Conservation (phyloP, 2,888 invertebrate species). For the Nymphalis urticae region DNA sequence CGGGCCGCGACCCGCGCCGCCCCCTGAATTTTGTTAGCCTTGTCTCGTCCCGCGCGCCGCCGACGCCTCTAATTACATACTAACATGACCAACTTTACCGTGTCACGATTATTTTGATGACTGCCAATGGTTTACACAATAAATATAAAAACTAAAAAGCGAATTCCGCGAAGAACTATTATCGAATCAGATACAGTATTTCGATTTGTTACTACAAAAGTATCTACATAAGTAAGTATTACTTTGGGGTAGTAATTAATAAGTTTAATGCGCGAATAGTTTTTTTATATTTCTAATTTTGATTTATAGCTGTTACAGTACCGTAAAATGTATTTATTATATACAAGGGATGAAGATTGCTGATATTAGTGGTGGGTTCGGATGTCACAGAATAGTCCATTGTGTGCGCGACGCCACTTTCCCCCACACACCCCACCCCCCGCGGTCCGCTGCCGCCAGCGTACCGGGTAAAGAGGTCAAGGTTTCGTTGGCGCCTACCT, state of each 20-base stretch:
- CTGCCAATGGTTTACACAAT: slow-evolving; percentile 56
- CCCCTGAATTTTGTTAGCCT: slow-evolving; percentile 73
- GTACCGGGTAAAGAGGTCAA: slow-evolving; percentile 68
- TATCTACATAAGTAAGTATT: no score
- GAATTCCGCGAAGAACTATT: background rate
- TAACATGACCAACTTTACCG: slow-evolving; percentile 68
- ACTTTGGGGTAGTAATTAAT: no score
- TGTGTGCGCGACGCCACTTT: slow-evolving; percentile 47
- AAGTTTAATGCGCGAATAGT: no score
- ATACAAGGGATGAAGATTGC: slow-evolving; percentile 41
- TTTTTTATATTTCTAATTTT: no score
- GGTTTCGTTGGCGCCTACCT: slow-evolving; percentile 71
- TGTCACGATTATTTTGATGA: slow-evolving; percentile 62
- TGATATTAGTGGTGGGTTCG: slow-evolving; percentile 47
- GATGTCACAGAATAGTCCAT: slow-evolving; percentile 72
- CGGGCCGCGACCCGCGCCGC: slow-evolving; percentile 64
- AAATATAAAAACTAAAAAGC: slow-evolving; percentile 23
- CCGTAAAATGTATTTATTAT: background rate
- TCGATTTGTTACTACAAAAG: background rate
- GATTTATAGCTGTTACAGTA: no score
- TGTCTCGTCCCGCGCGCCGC: slow-evolving; percentile 50
- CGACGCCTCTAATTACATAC: slow-evolving; percentile 71
- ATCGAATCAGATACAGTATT: background rate
- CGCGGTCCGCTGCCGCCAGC: slow-evolving; percentile 44
- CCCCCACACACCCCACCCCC: slow-evolving; percentile 41